phyloP scores from a whole-genome alignment of 1,140 invertebrate genomes.

The Papilio polytes region DNA sequence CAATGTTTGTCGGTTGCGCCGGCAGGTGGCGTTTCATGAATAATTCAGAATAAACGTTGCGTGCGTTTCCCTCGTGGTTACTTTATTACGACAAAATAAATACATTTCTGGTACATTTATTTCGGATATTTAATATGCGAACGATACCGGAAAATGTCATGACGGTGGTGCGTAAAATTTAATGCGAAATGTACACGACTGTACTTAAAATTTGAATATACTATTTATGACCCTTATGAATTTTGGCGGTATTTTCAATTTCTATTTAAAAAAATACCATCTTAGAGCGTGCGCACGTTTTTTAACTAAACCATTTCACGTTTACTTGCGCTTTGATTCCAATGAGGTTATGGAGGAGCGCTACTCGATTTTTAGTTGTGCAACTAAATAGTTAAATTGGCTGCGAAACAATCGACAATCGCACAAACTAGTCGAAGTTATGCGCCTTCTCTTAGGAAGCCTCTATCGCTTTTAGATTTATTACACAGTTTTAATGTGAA shows the following conservation, averaged over 20 bases:
- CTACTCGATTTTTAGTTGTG: too few relatives aligned
- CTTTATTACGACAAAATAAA: conserved; percentile 31
- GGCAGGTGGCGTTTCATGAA: conserved; percentile 50
- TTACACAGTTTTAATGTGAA: too few relatives aligned
- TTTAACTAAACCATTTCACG: too few relatives aligned
- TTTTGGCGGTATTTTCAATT: background rate
- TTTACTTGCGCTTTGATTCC: too few relatives aligned
- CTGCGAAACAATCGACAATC: too few relatives aligned
- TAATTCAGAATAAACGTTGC: conserved; percentile 46
- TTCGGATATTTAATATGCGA: conserved; percentile 30
- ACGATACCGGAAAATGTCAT: conserved; percentile 33
- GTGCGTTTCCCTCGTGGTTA: conserved; percentile 12
- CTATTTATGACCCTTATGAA: background rate
- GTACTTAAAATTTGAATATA: background rate
- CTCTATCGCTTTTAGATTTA: too few relatives aligned
- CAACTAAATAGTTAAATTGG: too few relatives aligned
- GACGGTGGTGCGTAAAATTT: conserved; percentile 19
- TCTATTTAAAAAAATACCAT: too few relatives aligned
- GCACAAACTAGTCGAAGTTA: too few relatives aligned
- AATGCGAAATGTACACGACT: background rate
- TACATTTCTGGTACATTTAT: conserved; percentile 43
- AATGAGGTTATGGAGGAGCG: too few relatives aligned
- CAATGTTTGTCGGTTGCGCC: conserved; percentile 44
- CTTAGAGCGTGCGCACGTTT: too few relatives aligned
- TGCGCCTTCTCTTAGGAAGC: too few relatives aligned